phyloP scores from a whole-genome alignment of 2,797 vertebrate genomes.

The Zalophus californianus region DNA sequence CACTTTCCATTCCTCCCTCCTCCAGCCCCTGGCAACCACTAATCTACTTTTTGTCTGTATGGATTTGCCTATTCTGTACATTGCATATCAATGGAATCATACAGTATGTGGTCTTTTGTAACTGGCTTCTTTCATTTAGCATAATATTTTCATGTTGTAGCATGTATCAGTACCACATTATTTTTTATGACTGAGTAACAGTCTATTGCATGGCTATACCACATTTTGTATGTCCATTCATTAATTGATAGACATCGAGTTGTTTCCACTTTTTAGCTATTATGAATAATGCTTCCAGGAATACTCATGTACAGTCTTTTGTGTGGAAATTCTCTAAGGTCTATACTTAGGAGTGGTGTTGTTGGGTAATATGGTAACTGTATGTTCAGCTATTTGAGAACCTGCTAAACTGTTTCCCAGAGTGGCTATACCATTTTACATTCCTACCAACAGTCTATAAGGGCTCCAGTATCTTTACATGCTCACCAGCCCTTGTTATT shows the following conservation, averaged over 20 bases:
- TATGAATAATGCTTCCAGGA: not conserved
- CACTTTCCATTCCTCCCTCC: not conserved
- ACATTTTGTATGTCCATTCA: not conserved
- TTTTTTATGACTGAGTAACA: constrained; percentile 39
- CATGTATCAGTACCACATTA: not conserved
- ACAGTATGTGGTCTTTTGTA: not conserved
- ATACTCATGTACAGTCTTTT: not conserved
- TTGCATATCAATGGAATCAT: not conserved
- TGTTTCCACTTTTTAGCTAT: not conserved
- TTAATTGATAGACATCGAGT: not conserved
- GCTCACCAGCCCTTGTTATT: not conserved
- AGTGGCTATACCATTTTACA: not conserved
- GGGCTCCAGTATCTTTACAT: not conserved
- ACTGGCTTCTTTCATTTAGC: not conserved
- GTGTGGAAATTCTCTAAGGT: not conserved
- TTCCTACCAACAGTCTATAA: not conserved
- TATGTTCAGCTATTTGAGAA: constrained; percentile 22
- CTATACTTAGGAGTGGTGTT: not conserved
- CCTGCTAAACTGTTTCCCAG: not conserved
- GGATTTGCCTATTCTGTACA: constrained; percentile 27
- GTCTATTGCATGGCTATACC: not conserved
- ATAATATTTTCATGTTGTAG: not conserved
- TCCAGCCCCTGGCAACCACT: not conserved
- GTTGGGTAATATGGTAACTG: not conserved
- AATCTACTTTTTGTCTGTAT: not conserved